Evolutionary conservation across 2,888 invertebrate species (phyloP), one percentile per base, ranked within the genome.

Genomic region (Trissolcus japonicus): DNA sequence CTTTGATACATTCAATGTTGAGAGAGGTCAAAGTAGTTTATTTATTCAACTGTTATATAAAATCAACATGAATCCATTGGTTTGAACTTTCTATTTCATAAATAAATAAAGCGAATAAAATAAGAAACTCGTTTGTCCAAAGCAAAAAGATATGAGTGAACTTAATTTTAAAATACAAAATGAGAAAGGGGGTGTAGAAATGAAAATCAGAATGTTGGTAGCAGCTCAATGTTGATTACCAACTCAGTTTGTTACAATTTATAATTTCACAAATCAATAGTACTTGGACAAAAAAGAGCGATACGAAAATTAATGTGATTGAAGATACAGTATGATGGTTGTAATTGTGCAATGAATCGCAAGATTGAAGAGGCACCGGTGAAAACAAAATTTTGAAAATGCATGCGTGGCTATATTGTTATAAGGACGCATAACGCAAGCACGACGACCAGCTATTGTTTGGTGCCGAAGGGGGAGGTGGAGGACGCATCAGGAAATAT

Each of bases 181-280:
- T 35, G 35, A 35, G n/a, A n/a, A 29, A 29, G 29, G 29, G 21
- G 29, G 29, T 29, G 29, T 9, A 29, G 29, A 29, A 6, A 29
- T 29, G 29, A 29, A 29, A 29, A 29, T n/a, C n/a, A n/a, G n/a
- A n/a, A n/a, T n/a, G n/a, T n/a, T n/a, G n/a, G n/a, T n/a, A n/a
- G 35, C 35, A 9, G 35, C 35, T 35, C 9, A 35, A 9, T 35
- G 35, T 35, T 35, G 35, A 35, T 35, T 21, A 19, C 51, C 51
- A 21, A 19, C 25, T 53, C 21, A 9, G 21, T 6, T 25, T 53
- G 19, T 13, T 53, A 21, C 53, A 62, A 62, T 62, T 53, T 62
- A 53, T 21, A 62, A 62, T 54, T 41, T 62, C 41, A 53, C 11
- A 62, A 62, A 62, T 62, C 62, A 62, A 62, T 62, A 62, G 25